Base-by-base conservation (phyloP, 2,888 invertebrate species). In the Phanerotoma sp. region DNA sequence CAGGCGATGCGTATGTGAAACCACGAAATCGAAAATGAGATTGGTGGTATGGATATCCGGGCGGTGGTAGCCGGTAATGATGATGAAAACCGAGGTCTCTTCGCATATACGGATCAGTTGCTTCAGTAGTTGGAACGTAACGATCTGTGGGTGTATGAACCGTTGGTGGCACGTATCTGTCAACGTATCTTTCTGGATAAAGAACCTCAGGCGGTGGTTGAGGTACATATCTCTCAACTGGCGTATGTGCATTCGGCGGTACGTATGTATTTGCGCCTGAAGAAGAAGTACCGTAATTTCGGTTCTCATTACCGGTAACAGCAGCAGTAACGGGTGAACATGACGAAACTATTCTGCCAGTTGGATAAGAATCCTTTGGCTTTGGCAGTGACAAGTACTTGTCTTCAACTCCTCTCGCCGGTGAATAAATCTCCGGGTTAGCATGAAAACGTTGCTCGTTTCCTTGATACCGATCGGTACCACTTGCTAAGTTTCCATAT, bases 81-180 rank as follows among this genome's bases (percentile, higher is more conserved):
- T 81, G 82, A 66, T 79, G 80, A 57, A 79, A 79, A n/a, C 80
- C 80, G 21, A 83, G 74, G 63, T 83, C 83, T 10, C 83, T 77
- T 61, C 83, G 75, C 80, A 83, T 82, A 66, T 83, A 83, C 1
- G 83, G 83, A 66, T 83, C 84, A 30, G 77, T 79, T 2, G 79
- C 73, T 63, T 79, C 77, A 22, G 71, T 66, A 5, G 71, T 62
- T 52, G 87, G 86, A 63, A 87, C 85, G 74, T 87, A 87, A 66
- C 87, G 83, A 78, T 87, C 87, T 62, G 86, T 85, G 13, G 87
- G 86, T 68, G 86, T 84, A 75, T 87, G 87, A 13, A 86, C 86
- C 58, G 86, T 84, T 5, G 86, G 85, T 16, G 86, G 85, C 62
- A 86, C 82, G 67, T 86, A 86, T 64, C 86, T 80, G 51, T 80